Evolutionary conservation across 2,888 invertebrate genomes (phyloP).

Genomic region (Drosophila seclusa): DNA sequence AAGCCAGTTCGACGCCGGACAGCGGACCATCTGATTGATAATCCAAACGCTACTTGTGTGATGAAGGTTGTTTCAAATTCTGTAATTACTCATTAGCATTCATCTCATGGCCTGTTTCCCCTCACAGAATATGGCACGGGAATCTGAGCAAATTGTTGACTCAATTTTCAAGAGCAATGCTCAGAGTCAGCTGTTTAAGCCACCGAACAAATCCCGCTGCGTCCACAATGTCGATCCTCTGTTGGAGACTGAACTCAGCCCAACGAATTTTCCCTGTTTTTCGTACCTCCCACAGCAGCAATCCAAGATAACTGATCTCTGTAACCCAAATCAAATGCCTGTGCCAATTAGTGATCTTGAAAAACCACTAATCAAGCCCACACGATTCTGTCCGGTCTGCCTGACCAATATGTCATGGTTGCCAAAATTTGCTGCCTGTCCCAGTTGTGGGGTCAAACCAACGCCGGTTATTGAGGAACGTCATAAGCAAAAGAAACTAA

Average conservation of each 20-base stretch:
- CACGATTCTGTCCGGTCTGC: conserved; percentile 80
- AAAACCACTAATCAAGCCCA: conserved; percentile 37
- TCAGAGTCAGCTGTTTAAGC: background rate
- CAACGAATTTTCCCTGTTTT: conserved; percentile 14
- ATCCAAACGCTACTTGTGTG: conserved; percentile 50
- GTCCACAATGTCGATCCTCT: background rate
- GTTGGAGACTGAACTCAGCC: background rate
- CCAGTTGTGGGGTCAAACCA: conserved; percentile 81
- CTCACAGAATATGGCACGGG: conserved; percentile 49
- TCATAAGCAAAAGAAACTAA: conserved; percentile 70
- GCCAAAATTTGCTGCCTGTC: conserved; percentile 84
- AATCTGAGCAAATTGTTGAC: conserved; percentile 54
- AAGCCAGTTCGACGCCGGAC: conserved; percentile 54
- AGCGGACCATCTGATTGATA: conserved; percentile 31
- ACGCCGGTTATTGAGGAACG: conserved; percentile 69
- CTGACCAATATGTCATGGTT: conserved; percentile 82
- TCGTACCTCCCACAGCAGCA: conserved; percentile 9
- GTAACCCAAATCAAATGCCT: conserved; percentile 7
- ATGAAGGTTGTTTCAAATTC: conserved; percentile 44
- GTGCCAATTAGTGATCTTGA: conserved; percentile 28
- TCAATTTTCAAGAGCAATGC: conserved; percentile 30
- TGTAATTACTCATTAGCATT: background rate
- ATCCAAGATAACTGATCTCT: background rate
- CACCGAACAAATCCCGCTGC: background rate
- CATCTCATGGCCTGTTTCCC: background rate